A percentile compares a stretch with the other conserved stretches of the same genome.
Evolutionary conservation across 2,888 invertebrate species (phyloP).

Genomic region (Hymenopus coronatus): DNA sequence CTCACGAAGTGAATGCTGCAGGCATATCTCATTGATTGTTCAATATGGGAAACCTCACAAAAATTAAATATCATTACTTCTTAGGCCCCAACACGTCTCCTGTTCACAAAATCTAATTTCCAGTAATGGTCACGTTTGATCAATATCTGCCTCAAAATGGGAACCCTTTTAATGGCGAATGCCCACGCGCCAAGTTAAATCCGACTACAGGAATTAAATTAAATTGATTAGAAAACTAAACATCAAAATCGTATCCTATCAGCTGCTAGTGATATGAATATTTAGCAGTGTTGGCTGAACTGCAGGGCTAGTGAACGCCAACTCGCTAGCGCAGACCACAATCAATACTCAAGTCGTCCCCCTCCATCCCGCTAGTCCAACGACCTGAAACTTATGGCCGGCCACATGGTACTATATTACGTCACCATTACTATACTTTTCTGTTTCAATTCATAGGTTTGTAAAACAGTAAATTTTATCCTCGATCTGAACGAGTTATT

Average conservation of each 20-base stretch:
- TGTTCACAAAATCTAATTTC: neutral
- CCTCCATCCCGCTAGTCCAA: neutral
- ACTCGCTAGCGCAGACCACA: neutral
- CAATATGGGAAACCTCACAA: neutral
- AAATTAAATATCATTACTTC: neutral
- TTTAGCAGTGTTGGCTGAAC: neutral
- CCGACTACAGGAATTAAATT: neutral
- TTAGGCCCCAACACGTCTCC: neutral
- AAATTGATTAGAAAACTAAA: neutral
- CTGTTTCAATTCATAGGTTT: too few relatives aligned
- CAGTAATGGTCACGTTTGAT: neutral
- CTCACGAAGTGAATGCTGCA: neutral
- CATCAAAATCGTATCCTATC: neutral
- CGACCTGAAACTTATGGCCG: neutral
- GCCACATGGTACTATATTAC: neutral
- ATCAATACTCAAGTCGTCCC: constrained; percentile 2
- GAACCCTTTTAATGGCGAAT: neutral
- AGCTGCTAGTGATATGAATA: neutral
- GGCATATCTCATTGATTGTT: neutral
- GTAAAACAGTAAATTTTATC: too few relatives aligned
- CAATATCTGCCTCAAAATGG: neutral
- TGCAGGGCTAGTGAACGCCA: neutral
- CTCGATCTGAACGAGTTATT: too few relatives aligned
- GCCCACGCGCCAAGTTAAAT: neutral
- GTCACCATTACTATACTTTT: neutral